Evolutionary conservation across 2,797 vertebrate species (phyloP).

Genomic region (Eurystomus glaucurus): DNA sequence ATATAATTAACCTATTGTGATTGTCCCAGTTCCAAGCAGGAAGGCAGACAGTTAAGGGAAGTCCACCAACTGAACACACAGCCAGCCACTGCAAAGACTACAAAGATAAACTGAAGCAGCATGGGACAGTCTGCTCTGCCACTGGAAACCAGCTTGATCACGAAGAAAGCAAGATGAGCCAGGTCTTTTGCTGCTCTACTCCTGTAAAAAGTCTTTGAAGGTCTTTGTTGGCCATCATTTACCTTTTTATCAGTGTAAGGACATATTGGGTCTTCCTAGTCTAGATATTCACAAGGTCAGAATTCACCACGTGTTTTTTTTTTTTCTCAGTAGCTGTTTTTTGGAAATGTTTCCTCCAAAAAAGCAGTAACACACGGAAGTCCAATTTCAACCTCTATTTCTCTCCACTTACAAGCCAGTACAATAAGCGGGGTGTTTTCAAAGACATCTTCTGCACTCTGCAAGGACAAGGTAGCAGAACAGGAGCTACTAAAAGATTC

Average conservation of each 20-base stretch:
- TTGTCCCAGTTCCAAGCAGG: not conserved
- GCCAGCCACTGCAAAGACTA: not conserved
- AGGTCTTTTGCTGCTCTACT: not conserved
- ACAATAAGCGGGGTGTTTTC: not conserved
- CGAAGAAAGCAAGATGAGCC: not conserved
- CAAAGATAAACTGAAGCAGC: not conserved
- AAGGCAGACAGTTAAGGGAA: not conserved
- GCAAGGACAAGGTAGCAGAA: not conserved
- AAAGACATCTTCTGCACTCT: not conserved
- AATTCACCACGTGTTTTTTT: not conserved
- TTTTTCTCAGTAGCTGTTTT: not conserved
- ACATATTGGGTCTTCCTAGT: not conserved
- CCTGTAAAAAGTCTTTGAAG: not conserved
- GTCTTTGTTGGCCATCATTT: not conserved
- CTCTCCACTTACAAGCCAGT: not conserved
- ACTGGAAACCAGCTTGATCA: not conserved
- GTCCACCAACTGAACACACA: fast-evolving
- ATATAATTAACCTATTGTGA: not conserved
- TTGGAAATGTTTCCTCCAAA: not conserved
- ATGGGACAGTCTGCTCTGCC: not conserved
- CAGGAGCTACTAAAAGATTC: not conserved
- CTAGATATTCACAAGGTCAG: not conserved
- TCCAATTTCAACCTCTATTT: not conserved
- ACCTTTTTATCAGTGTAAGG: not conserved
- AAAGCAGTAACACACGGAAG: not conserved